Conservation (phyloP, 64 coral and sea anemone species). For the Stichodactyla mertensii region DNA sequence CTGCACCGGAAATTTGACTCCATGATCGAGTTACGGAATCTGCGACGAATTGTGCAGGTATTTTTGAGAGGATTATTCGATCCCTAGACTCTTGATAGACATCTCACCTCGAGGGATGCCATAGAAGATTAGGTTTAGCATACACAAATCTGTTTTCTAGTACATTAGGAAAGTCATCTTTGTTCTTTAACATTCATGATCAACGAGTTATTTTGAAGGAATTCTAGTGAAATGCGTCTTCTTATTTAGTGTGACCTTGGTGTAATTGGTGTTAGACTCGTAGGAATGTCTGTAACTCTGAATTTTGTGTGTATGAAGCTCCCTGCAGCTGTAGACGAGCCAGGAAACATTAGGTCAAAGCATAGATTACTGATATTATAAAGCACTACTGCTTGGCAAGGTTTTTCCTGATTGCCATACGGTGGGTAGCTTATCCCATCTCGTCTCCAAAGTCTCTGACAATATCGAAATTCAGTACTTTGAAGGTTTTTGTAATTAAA, state of each 20-base stretch:
- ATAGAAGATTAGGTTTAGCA: neutral
- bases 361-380: no score
- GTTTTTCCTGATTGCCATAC: neutral
- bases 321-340: neutral
- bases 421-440: neutral
- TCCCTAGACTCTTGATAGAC: neutral
- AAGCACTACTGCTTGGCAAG: no score
- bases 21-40: neutral
- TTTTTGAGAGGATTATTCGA: neutral
- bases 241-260: neutral
- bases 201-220: no score
- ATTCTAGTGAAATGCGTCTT: neutral
- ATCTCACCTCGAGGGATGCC: neutral
- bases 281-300: neutral
- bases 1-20: neutral
- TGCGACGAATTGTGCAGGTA: neutral
- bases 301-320: neutral
- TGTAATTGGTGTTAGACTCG: neutral
- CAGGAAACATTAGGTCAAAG: neutral
- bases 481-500: neutral
- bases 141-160: neutral
- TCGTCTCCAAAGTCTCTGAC: neutral
- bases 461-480: neutral
- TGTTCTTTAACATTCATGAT: neutral
- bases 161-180: neutral